Evolutionary conservation across 2,113 vertebrate species (phyloP), one percentile per base, ranked within the genome.

Genomic region (Centropristis striata): DNA sequence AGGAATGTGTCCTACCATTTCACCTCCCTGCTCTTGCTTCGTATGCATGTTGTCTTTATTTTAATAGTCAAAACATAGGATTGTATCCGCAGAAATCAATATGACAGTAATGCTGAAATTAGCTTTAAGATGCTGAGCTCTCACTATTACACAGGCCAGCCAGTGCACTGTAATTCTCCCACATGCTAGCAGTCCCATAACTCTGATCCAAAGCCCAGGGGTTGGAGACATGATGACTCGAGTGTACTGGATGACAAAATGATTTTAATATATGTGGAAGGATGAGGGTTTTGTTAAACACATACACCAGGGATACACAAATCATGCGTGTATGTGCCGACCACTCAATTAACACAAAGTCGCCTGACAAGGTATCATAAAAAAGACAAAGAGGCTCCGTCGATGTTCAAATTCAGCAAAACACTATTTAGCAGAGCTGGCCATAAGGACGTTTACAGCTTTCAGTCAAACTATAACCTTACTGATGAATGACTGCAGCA

Each of bases 71-170:
- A 73, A 86, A 80, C 44, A 9, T 21, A 59, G 20, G 16, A 41
- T 65, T 79, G 71, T 41, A 61, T 71, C 39, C n/a, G 75, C 53
- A 77, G 71, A 84, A 81, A 81, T 78, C 53, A 77, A 66, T 61
- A 59, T 92, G 89, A 92, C 88, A 88, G 75, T 75, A 86, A 74
- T 39, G 89, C 89, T 85, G 86, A 89, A 90, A 90, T 88, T 73
- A 75, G 60, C 74, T 90, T 84, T 86, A 83, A 88, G 84, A 77
- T 78, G 81, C 87, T 88, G 87, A 88, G 85, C 69, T 20, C 59
- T 89, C 59, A 28, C 68, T 84, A 68, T 68, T 65, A 60, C 21
- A 59, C 57, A 44, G 59, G 75, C 53, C 60, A 12, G 61, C 51
- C 50, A 4, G 21, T 76, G 74, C 65, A 28, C 50, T 60, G 63